Base-by-base conservation (phyloP, 2,888 invertebrate genomes). In the Drosophila macrospina region DNA sequence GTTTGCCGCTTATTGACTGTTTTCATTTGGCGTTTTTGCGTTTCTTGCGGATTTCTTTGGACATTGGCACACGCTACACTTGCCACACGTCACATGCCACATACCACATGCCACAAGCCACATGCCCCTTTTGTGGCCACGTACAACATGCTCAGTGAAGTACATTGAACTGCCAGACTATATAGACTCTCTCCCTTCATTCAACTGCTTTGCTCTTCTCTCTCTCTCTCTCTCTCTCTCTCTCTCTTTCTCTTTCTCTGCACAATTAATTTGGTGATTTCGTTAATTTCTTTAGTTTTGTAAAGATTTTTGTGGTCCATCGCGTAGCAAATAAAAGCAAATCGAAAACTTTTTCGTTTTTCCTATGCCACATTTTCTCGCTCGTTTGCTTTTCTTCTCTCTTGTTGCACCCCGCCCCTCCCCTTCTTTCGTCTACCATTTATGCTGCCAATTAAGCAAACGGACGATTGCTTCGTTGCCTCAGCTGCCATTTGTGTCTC, bases 231-330 rank as follows among this genome's bases (percentile, higher is more conserved):
- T n/a, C n/a, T n/a, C n/a, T n/a, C n/a, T n/a, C 50, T 37, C 30
- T n/a, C 3, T 48, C 5, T 5, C 10, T 7, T 45, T 26, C 4
- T 16, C 26, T 48, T 16, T 20, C 34, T 60, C 57, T 61, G 41
- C 24, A 57, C 80, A 80, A 80, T 80, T 80, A 82, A 79, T 80
- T 78, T 74, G 56, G 66, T 65, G 76, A 79, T 80, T 79, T 79
- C 75, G 64, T 73, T 75, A 79, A 75, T 82, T 79, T 68, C 66
- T 60, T 66, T 72, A 50, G 56, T 62, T 69, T 69, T 41, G n/a
- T 39, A 30, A 30, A 61, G 71, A 64, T 42, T 57, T 72, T 61
- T 63, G 54, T 50, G 24, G 63, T 55, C 15, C 30, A 50, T 37
- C 28, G 20, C 36, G 13, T 51, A 47, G 8, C 30, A 56, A 47